Base-by-base conservation (phyloP, 2,797 vertebrate species). In the Pteronotus mesoamericanus region DNA sequence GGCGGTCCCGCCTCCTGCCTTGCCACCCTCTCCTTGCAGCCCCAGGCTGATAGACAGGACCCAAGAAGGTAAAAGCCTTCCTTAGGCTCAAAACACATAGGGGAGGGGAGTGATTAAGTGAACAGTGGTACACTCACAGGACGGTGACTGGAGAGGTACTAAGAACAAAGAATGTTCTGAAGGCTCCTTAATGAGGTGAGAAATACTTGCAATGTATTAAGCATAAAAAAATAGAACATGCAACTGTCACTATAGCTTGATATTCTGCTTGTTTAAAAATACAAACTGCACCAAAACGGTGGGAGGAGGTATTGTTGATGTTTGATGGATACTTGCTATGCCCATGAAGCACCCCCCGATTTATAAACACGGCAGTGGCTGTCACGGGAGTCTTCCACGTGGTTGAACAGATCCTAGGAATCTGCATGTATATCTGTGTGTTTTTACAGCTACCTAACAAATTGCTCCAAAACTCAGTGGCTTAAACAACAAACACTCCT, bases 151-250 rank as follows among this genome's bases (percentile, higher is more conserved):
- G 74, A 55, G 34, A 84, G 18, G 55, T 32, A 22, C 51, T 34
- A 37, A 64, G 69, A 78, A 78, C 46, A 83, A 88, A 86, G 61
- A 55, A 64, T 32, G 84, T 72, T 92, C 66, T 79, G 77, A 77
- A 88, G 82, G 88, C 46, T 84, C 75, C 75, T 84, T 80, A 97
- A 80, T 77, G 37, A 85, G 92, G 46, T 44, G 57, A 95, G 94
- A 55, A 55, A 85, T 44, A 34, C 79, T 90, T 61, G 2, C 51
- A 53, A 72, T 77, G 2, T 26, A 48, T 48, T 53, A 88, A 69
- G 51, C 68, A 88, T 61, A 14, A 39, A 91, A 91, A 92, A 80
- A 71, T 14, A 32, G 59, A 94, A 68, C 9, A 24, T 53, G 53
- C 12, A 72, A 78, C 61, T 89, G 91, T 94, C 83, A 78, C 79